These are phyloP conservation scores for Silurus lanzhouensis DNA, from an alignment of 2,797 vertebrate genomes.

Conservation along the genomic window DNA sequence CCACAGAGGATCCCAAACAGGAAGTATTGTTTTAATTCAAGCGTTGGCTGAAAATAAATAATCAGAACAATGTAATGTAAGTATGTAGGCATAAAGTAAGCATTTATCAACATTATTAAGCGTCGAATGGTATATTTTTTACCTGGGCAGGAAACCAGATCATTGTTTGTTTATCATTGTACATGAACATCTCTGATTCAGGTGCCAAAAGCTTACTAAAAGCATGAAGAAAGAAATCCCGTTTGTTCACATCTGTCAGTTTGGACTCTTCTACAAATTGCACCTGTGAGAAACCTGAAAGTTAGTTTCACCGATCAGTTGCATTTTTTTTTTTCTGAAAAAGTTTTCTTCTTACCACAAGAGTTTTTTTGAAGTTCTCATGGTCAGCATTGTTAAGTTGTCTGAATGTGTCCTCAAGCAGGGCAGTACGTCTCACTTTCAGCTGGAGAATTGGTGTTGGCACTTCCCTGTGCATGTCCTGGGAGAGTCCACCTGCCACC, in stretches of 20 bases:
- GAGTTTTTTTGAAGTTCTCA: slow-evolving; percentile 60
- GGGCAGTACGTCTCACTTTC: slow-evolving; percentile 63
- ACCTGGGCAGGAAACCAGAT: slow-evolving; percentile 93
- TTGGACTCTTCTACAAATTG: slow-evolving; percentile 66
- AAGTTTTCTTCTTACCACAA: slow-evolving; percentile 58
- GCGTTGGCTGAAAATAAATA: slow-evolving; percentile 74
- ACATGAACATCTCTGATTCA: slow-evolving; percentile 86
- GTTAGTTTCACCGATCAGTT: background rate
- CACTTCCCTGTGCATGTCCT: background rate
- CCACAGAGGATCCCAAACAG: slow-evolving; percentile 93
- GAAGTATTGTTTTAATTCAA: slow-evolving; percentile 86
- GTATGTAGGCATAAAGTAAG: background rate
- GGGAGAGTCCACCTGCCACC: fast-evolving
- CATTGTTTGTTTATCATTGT: slow-evolving; percentile 82
- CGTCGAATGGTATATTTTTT: slow-evolving; percentile 28
- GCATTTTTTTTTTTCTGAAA: background rate
- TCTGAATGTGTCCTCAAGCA: slow-evolving; percentile 75
- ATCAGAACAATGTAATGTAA: background rate
- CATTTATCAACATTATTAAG: slow-evolving; percentile 21
- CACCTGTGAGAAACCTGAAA: slow-evolving; percentile 60
- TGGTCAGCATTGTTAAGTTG: slow-evolving; percentile 66
- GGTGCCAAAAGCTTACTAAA: slow-evolving; percentile 85
- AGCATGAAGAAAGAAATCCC: slow-evolving; percentile 87
- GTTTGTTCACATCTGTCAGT: slow-evolving; percentile 79
- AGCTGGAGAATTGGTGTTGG: slow-evolving; percentile 62